Base-by-base conservation (phyloP, 2,888 invertebrate genomes). In the Tetranychus piercei region DNA sequence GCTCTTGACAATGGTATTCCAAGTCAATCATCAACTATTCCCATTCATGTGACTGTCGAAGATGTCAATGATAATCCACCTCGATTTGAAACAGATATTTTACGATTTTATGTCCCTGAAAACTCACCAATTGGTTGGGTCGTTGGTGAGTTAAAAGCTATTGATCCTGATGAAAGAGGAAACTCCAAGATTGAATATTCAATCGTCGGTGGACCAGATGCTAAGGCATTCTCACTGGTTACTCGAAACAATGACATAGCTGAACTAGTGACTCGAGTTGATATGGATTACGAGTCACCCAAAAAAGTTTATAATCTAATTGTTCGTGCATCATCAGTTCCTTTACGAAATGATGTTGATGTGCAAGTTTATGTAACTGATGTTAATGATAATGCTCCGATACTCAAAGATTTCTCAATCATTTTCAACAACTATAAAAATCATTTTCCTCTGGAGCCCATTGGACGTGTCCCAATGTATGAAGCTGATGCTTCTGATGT, bases 71-170 rank as follows among this genome's bases (percentile, higher is more conserved):
- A 79, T 73, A 79, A 79, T 75, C 78, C 79, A 11, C 79, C 79
- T 11, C 77, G 79, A 66, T 94, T 94, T 82, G 89, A 91, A 77
- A 89, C 90, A 3, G 92, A 93, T 80, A 89, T 90, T 81, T 89
- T 97, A 18, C 88, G 89, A 0, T 87, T 95, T 66, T 92, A 91
- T 81, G 89, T 97, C 6, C 86, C 92, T 0, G 97, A 99, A 84
- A 97, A 99, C 82, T 93, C 93, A n/a, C 95, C 96, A 0, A 88
- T 94, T 1, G 96, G 94, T 0, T 92, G 94, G 0, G 90, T 91
- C 0, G 92, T 97, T 0, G 95, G 94, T 0, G 90, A 90, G 80
- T 89, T 96, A 75, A 87, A 89, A 80, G 92, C 95, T 0, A 88
- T 88, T 79, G 95, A 96, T 83, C 92, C 94, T 0, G 95, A 96